These are phyloP conservation scores for Drosophila cracens DNA, from an alignment of 2,888 invertebrate genomes.

Conservation along the genomic window DNA sequence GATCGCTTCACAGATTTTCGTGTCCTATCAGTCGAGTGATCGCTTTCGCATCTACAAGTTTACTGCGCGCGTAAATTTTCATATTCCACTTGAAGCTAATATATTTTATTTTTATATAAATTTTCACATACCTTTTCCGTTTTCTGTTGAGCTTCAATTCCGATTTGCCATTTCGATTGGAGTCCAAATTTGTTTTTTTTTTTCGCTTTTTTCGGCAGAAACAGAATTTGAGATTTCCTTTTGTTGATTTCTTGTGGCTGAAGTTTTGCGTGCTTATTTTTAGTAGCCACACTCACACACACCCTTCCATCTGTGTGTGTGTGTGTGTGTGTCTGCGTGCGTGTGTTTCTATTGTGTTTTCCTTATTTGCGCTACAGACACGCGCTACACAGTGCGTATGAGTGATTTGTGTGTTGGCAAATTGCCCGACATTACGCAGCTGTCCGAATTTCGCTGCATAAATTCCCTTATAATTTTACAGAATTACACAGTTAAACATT, in stretches of 20 bases:
- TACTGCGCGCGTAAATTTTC: slow-evolving; percentile 50
- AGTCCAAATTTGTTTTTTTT: background rate
- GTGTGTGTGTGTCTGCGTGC: slow-evolving; percentile 13
- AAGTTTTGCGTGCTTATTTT: slow-evolving; percentile 56
- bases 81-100: slow-evolving; percentile 42
- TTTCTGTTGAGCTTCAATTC: slow-evolving; percentile 29
- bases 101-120: slow-evolving; percentile 71
- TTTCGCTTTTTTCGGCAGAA: slow-evolving; percentile 33
- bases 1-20: slow-evolving; percentile 55
- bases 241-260: slow-evolving; percentile 41
- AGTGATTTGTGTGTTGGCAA: slow-evolving; percentile 72
- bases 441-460: slow-evolving; percentile 41
- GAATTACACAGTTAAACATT: slow-evolving; percentile 9
- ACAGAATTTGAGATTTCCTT: slow-evolving; percentile 5
- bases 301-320: slow-evolving; percentile 6
- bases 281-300: slow-evolving; percentile 34
- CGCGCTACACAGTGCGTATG: slow-evolving; percentile 65
- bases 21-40: slow-evolving; percentile 63
- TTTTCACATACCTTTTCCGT: slow-evolving; percentile 33
- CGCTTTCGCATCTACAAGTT: slow-evolving; percentile 34
- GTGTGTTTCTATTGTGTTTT: slow-evolving; percentile 66
- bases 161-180: slow-evolving; percentile 61
- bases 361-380: slow-evolving; percentile 62
- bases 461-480: slow-evolving; percentile 55
- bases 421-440: slow-evolving; percentile 79